Evolutionary conservation across 2,888 invertebrate species (phyloP).

Genomic region (Brachynemurus nebulosus): DNA sequence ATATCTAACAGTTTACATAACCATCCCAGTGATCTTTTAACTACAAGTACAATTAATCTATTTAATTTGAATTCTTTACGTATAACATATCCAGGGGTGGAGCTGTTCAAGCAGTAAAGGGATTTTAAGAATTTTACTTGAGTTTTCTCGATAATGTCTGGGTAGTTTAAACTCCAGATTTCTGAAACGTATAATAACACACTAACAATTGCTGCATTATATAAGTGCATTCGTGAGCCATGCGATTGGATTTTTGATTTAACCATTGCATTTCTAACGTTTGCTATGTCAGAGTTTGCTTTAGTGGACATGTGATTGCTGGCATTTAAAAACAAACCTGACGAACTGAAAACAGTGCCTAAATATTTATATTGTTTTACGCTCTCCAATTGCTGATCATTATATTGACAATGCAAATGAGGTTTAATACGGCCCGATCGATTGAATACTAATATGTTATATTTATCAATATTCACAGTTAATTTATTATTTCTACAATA

Average conservation of each 20-base stretch:
- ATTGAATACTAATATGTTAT: no score
- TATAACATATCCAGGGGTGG: no score
- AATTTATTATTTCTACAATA: slow-evolving; percentile 7
- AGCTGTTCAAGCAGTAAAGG: no score
- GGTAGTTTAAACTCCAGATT: background rate
- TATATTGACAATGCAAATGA: background rate
- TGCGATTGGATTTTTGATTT: slow-evolving; percentile 7
- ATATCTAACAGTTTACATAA: no score
- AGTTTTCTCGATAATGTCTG: background rate
- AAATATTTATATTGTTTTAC: no score
- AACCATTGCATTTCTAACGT: background rate
- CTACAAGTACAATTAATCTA: no score
- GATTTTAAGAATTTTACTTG: background rate
- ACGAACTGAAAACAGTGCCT: slow-evolving; percentile 5
- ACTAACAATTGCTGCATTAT: slow-evolving; percentile 1
- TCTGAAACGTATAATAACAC: background rate
- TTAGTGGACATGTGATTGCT: no score
- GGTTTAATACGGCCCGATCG: slow-evolving; percentile 1
- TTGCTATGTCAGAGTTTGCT: no score
- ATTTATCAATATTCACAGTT: no score
- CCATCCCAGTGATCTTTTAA: no score
- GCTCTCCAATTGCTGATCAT: no score
- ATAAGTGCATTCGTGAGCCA: slow-evolving; percentile 7
- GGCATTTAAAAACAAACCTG: slow-evolving; percentile 5
- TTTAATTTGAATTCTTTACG: no score